Percentiles rank a stretch among this genome's conserved stretches.
These are phyloP conservation scores for Eulemur macaco DNA, from an alignment of 2,113 vertebrate species.

Conservation along the genomic window DNA sequence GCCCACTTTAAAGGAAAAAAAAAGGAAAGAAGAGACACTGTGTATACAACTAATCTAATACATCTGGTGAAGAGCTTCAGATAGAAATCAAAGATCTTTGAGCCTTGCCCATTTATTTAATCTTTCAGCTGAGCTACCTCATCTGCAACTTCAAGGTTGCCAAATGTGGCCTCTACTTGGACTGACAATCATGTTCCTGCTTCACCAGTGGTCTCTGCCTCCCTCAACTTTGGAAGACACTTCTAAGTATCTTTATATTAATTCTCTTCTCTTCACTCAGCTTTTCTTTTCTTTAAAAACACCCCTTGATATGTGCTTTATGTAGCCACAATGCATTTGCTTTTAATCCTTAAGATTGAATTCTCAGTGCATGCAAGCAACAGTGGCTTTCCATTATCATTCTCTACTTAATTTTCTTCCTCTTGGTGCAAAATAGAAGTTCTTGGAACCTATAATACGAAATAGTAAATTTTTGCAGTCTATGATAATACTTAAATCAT, in stretches of 20 bases:
- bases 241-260: background rate
- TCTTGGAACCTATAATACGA: background rate
- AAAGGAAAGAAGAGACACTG: background rate
- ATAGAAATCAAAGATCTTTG: background rate
- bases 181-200: rapidly evolving
- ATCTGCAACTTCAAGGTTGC: background rate
- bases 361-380: background rate
- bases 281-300: background rate
- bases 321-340: background rate
- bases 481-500: background rate
- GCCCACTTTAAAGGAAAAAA: background rate
- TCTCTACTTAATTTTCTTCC: constrained; percentile 2
- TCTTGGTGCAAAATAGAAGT: background rate
- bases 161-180: background rate
- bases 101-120: background rate
- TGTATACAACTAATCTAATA: background rate
- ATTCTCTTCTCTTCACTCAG: background rate
- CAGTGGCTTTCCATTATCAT: background rate
- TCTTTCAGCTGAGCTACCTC: background rate
- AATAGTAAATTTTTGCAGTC: background rate
- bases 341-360: background rate
- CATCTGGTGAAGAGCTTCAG: background rate
- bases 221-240: background rate
- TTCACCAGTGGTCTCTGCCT: background rate
- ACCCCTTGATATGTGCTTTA: background rate